Evolutionary conservation across 2,888 invertebrate genomes (phyloP), one percentile per base, ranked within the genome.

Genomic region (Eremobia ochroleuca): DNA sequence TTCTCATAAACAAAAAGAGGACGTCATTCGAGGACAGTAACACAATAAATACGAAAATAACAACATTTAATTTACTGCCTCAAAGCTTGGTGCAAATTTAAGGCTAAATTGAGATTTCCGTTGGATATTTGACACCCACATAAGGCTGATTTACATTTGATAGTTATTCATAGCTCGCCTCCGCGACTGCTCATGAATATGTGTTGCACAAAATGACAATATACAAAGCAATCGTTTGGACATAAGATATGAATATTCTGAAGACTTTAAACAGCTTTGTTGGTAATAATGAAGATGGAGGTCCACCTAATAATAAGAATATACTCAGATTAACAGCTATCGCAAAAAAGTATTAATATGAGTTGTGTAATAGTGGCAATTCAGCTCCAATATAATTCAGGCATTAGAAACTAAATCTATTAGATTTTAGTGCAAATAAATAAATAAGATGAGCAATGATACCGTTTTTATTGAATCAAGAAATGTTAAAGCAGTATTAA

Each of bases 21-120:
- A 59, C 40, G 21, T 49, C 18, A 59, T 18, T 40, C 62, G 67
- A 81, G 70, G 72, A 58, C 81, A 46, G 25, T 59, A 61, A 76
- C 59, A 58, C 13, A 72, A 77, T 74, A 81, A 65, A 81, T 74
- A 81, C 40, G 28, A 69, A 64, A 74, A 79, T n/a, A 71, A 74
- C 52, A 55, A 68, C 64, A 71, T 71, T 68, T 69, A 72, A 80
- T 72, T 62, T 67, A 66, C 34, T 61, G 34, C 13, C 13, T 59
- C 59, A 73, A 84, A 76, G 77, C 74, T 85, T 37, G 43, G 55
- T 76, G 72, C 83, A 83, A 69, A 76, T 72, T 85, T 65, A 78
- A 61, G 76, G 73, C 77, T 78, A 84, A 85, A 93, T 91, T 91
- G 87, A 93, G 90, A 92, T 91, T 91, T 90, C 89, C 87, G 88